These are phyloP conservation scores for Trididemnum nubilum DNA, from an alignment of 23 tunicate species.

Conservation along the genomic window DNA sequence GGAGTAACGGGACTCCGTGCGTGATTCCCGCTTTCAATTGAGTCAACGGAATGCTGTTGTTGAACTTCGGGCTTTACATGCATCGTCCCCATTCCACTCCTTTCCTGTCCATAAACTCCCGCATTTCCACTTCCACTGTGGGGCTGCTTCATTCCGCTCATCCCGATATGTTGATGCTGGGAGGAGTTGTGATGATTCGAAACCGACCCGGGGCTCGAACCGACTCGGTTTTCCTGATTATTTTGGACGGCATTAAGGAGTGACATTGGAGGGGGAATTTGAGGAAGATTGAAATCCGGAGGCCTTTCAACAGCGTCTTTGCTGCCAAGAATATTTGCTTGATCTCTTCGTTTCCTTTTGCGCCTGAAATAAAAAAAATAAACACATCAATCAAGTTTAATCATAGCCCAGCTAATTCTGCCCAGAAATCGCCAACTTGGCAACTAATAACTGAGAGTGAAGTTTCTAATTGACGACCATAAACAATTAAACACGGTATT, in stretches of 20 bases:
- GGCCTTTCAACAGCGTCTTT: constrained; percentile 62
- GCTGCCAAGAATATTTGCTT: constrained; percentile 20
- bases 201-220: background rate
- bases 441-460: too few relatives aligned
- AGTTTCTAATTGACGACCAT: too few relatives aligned
- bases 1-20: constrained; percentile 60
- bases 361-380: too few relatives aligned
- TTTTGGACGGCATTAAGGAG: constrained; percentile 43
- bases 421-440: too few relatives aligned
- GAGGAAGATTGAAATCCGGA: constrained; percentile 81
- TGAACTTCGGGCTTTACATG: constrained; percentile 86
- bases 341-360: constrained; percentile 89
- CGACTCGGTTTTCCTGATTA: constrained; percentile 35
- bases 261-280: constrained; percentile 85
- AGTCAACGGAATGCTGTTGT: constrained; percentile 69
- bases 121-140: background rate
- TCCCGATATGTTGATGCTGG: background rate
- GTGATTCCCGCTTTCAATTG: constrained; percentile 49
- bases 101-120: constrained; percentile 25
- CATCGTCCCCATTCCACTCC: constrained; percentile 18
- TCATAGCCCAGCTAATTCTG: too few relatives aligned
- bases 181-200: constrained; percentile 17
- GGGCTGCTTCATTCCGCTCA: constrained; percentile 54
- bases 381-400: too few relatives aligned
- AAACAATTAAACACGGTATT: too few relatives aligned